phyloP scores from a whole-genome alignment of 2,888 invertebrate genomes.

The Rhimphoctona megacephalus region DNA sequence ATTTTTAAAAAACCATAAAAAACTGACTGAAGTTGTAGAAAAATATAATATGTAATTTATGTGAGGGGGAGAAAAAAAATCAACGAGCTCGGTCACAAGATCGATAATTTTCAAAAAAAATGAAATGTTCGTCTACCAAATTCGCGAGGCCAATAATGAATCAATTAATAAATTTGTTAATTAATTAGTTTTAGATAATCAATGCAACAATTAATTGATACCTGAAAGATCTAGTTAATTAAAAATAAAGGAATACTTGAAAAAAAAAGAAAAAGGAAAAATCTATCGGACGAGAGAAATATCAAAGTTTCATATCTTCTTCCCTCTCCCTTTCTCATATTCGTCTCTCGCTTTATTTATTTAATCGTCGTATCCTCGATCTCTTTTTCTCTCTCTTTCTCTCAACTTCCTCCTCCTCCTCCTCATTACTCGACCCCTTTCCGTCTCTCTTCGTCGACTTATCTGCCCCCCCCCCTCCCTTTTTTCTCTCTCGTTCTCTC shows the following conservation, averaged over 20 bases:
- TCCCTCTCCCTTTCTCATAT: slow-evolving; percentile 40
- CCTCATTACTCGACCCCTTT: slow-evolving; percentile 6
- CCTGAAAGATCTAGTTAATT: slow-evolving; percentile 51
- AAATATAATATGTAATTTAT: slow-evolving; percentile 11
- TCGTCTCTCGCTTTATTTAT: slow-evolving; percentile 45
- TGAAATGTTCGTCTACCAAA: slow-evolving; percentile 56
- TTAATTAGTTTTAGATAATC: slow-evolving; percentile 37
- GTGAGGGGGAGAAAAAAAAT: background rate
- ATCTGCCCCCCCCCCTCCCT: slow-evolving; percentile 4
- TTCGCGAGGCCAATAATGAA: slow-evolving; percentile 61
- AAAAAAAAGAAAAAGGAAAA: slow-evolving; percentile 10
- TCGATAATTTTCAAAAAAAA: slow-evolving; percentile 10
- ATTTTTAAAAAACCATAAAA: slow-evolving; percentile 9
- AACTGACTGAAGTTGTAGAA: slow-evolving; percentile 20
- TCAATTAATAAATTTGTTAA: slow-evolving; percentile 46
- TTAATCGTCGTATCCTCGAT: slow-evolving; percentile 34
- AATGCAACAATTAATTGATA: slow-evolving; percentile 26
- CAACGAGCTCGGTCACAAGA: slow-evolving; percentile 1
- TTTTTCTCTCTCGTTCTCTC: slow-evolving; percentile 44
- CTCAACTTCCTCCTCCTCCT: background rate
- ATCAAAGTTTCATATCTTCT: slow-evolving; percentile 68
- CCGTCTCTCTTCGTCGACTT: slow-evolving; percentile 23
- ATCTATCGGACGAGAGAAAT: slow-evolving; percentile 60
- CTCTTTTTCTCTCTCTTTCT: slow-evolving; percentile 18
- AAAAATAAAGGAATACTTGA: slow-evolving; percentile 15